phyloP scores from a whole-genome alignment of 2,113 vertebrate genomes.

The Oncorhynchus clarkii region DNA sequence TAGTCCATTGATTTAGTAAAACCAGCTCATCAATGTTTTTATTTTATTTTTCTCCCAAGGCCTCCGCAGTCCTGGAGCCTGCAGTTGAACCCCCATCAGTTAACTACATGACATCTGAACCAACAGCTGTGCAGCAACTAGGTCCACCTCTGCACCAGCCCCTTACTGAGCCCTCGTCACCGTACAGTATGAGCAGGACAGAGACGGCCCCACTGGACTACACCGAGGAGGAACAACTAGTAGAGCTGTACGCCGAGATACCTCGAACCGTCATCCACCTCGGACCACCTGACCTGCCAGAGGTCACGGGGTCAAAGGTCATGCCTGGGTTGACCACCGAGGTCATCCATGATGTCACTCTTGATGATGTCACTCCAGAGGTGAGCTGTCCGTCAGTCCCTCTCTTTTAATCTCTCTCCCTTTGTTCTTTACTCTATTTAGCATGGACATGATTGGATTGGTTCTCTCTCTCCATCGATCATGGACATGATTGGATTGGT shows the following conservation, averaged over 20 bases:
- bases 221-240: background rate
- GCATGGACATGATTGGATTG: background rate
- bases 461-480: background rate
- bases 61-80: background rate
- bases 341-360: background rate
- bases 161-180: no score
- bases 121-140: no score
- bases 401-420: background rate
- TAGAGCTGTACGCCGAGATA: background rate
- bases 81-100: background rate
- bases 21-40: no score
- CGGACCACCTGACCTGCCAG: background rate
- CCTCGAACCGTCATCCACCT: background rate
- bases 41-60: background rate
- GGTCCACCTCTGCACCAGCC: no score
- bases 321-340: background rate
- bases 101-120: no score
- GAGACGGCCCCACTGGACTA: background rate
- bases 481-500: no score
- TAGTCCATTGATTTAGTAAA: no score
- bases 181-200: no score
- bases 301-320: background rate
- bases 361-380: constrained; percentile 23
- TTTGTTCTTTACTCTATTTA: background rate
- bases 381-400: constrained; percentile 8